A percentile compares a stretch with the other conserved stretches of the same genome.
Conservation (phyloP, 53 echinoderm and acorn worm genomes). For the Patiria pectinifera region DNA sequence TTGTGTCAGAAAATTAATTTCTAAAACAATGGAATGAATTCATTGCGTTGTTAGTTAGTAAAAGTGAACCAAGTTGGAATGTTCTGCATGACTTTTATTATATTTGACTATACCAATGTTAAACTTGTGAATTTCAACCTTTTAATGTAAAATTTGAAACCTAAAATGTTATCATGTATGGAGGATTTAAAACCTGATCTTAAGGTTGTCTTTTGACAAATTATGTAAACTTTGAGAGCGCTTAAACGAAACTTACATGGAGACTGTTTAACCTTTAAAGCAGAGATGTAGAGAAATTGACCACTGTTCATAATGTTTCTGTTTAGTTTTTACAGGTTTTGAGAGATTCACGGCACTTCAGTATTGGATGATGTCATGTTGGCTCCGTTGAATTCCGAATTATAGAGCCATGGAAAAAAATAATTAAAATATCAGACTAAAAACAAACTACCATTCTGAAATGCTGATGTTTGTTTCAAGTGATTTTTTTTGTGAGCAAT, state of each 20-base stretch:
- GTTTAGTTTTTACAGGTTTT: slow-evolving; percentile 37
- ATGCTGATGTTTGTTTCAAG: slow-evolving; percentile 31
- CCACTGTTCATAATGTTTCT: slow-evolving; percentile 36
- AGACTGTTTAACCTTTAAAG: not conserved
- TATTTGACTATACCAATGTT: not conserved
- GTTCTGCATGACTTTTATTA: not conserved
- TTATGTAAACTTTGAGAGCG: no score
- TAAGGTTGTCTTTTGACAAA: no score
- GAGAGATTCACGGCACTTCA: slow-evolving; percentile 9
- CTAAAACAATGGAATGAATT: not conserved
- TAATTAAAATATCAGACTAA: not conserved
- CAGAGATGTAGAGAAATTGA: not conserved
- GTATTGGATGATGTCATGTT: not conserved
- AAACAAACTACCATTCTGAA: not conserved
- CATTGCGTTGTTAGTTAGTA: not conserved
- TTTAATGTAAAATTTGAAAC: not conserved
- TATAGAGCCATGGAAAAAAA: not conserved
- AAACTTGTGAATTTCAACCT: not conserved
- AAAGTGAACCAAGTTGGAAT: not conserved
- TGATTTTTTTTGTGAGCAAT: not conserved
- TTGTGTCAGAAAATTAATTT: not conserved
- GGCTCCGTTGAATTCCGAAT: not conserved
- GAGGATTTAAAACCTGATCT: no score
- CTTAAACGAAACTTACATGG: not conserved
- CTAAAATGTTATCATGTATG: not conserved